phyloP scores from a whole-genome alignment of 2,888 invertebrate genomes.

The Troides helena region DNA sequence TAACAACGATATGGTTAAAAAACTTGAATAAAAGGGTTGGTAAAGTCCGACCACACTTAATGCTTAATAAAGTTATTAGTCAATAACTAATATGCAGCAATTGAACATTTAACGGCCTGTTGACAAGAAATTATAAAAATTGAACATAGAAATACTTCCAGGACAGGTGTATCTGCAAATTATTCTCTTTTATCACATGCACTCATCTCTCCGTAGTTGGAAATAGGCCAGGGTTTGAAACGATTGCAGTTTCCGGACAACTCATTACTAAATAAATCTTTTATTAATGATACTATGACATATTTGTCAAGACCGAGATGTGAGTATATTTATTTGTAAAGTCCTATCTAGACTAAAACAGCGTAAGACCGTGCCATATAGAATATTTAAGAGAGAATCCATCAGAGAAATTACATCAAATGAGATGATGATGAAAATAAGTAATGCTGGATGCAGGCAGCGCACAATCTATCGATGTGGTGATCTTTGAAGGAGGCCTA shows the following conservation, averaged over 20 bases:
- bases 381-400: too few species aligned
- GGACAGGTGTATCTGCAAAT: conserved; percentile 26
- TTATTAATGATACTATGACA: conserved; percentile 25
- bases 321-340: conserved; percentile 7
- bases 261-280: conserved; percentile 20
- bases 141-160: conserved; percentile 16
- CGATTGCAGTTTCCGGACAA: conserved; percentile 25
- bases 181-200: conserved; percentile 20
- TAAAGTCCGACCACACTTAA: conserved; percentile 18
- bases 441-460: too few species aligned
- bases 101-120: conserved; percentile 21
- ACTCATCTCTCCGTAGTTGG: conserved; percentile 28
- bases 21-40: conserved; percentile 20
- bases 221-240: conserved; percentile 27
- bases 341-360: neutral
- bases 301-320: conserved; percentile 18
- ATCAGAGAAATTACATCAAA: too few species aligned
- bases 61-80: conserved; percentile 18
- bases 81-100: conserved; percentile 26
- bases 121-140: conserved; percentile 24
- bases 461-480: too few species aligned
- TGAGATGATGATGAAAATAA: too few species aligned
- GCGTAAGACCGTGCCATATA: too few species aligned
- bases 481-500: too few species aligned
- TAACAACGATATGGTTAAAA: conserved; percentile 16